These are phyloP conservation scores for Seriola aureovittata DNA, from an alignment of 2,113 vertebrate species.

Conservation along the genomic window DNA sequence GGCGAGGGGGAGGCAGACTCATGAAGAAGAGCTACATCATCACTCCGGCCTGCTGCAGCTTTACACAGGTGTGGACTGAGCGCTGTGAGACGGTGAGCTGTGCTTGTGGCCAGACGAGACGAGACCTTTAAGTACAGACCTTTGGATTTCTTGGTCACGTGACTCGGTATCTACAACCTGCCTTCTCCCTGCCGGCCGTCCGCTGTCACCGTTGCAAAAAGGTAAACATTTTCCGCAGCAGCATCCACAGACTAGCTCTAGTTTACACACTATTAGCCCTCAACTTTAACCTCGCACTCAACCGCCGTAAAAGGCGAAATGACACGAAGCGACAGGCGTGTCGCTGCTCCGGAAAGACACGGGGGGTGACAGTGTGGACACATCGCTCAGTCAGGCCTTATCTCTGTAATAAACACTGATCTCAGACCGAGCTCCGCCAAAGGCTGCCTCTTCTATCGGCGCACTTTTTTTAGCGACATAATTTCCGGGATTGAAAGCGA, in stretches of 20 bases:
- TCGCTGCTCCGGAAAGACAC: conserved; percentile 25
- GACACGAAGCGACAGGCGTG: conserved; percentile 39
- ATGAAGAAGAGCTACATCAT: conserved; percentile 35
- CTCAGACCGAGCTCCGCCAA: conserved; percentile 6
- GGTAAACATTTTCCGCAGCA: conserved; percentile 71
- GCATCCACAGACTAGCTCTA: conserved; percentile 13
- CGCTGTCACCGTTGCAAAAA: conserved; percentile 59
- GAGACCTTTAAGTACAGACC: conserved; percentile 82
- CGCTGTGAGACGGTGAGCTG: conserved; percentile 57
- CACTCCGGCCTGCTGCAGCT: conserved; percentile 25
- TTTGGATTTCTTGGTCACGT: conserved; percentile 77
- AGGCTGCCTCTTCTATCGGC: not conserved
- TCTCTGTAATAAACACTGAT: conserved; percentile 22
- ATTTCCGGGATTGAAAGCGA: conserved; percentile 26
- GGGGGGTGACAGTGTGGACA: conserved; percentile 13
- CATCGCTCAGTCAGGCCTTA: conserved; percentile 40
- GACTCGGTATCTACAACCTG: conserved; percentile 66
- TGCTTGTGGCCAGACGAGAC: conserved; percentile 71
- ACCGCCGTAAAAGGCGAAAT: not conserved
- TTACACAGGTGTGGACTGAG: conserved; percentile 53
- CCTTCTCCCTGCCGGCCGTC: conserved; percentile 54
- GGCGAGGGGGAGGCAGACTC: conserved; percentile 30
- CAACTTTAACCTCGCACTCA: not conserved
- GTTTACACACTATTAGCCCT: conserved; percentile 1
- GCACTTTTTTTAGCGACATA: conserved; percentile 7